Evolutionary conservation across 2,888 invertebrate genomes (phyloP).

Genomic region (Adelognathus sp.): DNA sequence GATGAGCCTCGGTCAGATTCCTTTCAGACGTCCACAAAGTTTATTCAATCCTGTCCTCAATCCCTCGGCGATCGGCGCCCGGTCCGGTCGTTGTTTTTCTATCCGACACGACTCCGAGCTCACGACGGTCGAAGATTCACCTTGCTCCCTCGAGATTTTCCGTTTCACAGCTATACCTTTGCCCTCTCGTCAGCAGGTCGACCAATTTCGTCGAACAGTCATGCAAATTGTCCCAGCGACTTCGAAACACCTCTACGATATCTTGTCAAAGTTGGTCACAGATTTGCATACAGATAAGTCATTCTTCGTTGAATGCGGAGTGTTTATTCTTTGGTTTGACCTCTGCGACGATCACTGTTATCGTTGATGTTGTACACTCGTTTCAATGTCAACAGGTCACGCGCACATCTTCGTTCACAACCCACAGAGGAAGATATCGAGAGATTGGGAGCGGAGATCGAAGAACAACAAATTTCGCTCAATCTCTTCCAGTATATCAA

Average conservation of each 20-base stretch:
- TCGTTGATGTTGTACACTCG: neutral
- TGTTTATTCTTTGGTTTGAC: neutral
- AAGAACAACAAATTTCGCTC: neutral
- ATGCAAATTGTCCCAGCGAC: neutral
- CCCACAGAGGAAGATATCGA: neutral
- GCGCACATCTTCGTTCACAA: neutral
- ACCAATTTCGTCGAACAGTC: neutral
- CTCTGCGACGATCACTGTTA: neutral
- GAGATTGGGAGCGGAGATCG: neutral
- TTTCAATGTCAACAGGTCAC: neutral
- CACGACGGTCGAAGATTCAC: neutral
- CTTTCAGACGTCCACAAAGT: too few relatives aligned
- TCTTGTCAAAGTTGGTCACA: neutral
- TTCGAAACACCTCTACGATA: neutral
- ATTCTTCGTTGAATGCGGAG: neutral
- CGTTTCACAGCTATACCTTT: neutral
- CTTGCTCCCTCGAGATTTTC: neutral
- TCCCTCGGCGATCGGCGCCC: neutral
- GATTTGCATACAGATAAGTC: neutral
- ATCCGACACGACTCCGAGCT: neutral
- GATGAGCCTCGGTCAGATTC: too few relatives aligned
- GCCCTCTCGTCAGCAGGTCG: neutral
- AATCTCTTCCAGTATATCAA: neutral
- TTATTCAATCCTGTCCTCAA: neutral
- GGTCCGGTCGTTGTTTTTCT: neutral